Percentiles rank a stretch among this genome's conserved stretches.
Conservation (phyloP, 2,888 invertebrate genomes). For the Polyommatus icarus region DNA sequence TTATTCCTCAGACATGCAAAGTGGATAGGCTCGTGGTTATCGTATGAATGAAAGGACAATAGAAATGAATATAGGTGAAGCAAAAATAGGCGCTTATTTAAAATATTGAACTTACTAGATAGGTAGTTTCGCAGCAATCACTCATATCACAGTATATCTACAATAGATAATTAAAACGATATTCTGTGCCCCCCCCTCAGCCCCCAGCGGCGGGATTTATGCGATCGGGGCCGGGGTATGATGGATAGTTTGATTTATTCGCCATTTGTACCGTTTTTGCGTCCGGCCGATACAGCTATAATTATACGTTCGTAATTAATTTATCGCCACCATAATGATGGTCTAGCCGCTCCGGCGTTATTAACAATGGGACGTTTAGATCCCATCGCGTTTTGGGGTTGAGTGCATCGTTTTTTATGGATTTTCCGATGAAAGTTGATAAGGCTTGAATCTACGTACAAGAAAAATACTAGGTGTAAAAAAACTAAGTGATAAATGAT, state of each 20-base stretch:
- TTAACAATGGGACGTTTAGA: slow-evolving; percentile 27
- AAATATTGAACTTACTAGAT: neutral
- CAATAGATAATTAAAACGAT: slow-evolving; percentile 28
- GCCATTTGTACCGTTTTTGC: slow-evolving; percentile 26
- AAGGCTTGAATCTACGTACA: neutral
- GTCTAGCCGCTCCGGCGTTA: slow-evolving; percentile 1
- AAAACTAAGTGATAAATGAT: no score
- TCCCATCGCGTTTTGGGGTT: slow-evolving; percentile 20
- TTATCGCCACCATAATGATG: slow-evolving; percentile 18
- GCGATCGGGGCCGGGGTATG: slow-evolving; percentile 12
- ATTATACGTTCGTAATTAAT: slow-evolving; percentile 23
- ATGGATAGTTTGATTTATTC: slow-evolving; percentile 29
- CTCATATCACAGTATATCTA: slow-evolving; percentile 9
- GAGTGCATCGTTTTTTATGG: neutral
- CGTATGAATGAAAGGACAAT: no score
- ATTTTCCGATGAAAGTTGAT: neutral
- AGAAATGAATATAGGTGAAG: neutral
- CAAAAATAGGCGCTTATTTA: neutral
- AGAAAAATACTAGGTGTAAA: no score
- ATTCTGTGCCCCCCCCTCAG: neutral
- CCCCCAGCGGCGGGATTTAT: slow-evolving; percentile 3
- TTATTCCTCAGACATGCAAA: no score
- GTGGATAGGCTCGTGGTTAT: no score
- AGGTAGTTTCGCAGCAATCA: neutral
- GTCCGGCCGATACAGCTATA: slow-evolving; percentile 18